Percentiles rank a stretch among this genome's conserved stretches.
Conservation (phyloP, 2,888 invertebrate genomes). For the Apoderus coryli region DNA sequence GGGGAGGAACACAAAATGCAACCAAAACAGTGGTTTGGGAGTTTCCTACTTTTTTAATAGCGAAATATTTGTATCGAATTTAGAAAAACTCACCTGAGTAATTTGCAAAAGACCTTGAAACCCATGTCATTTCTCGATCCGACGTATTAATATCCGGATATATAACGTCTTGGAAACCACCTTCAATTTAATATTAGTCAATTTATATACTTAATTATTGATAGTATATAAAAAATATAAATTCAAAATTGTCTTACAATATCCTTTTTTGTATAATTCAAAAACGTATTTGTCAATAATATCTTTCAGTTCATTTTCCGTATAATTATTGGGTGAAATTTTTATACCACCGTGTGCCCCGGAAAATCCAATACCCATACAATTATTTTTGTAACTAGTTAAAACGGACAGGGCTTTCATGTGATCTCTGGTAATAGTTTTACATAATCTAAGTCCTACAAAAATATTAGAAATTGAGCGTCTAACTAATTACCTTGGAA, state of each 20-base stretch:
- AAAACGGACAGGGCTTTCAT: conserved; percentile 27
- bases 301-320: conserved; percentile 22
- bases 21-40: too few relatives aligned
- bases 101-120: conserved; percentile 16
- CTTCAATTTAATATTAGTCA: conserved; percentile 12
- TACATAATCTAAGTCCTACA: conserved; percentile 25
- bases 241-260: conserved; percentile 11
- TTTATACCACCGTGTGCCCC: conserved; percentile 29
- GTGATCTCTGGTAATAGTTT: conserved; percentile 24
- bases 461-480: too few relatives aligned
- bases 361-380: conserved; percentile 25
- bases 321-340: conserved; percentile 23
- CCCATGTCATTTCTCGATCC: conserved; percentile 25
- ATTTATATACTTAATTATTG: too few relatives aligned
- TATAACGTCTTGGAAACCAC: conserved; percentile 22
- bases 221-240: too few relatives aligned
- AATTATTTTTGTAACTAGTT: conserved; percentile 26
- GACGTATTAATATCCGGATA: conserved; percentile 27
- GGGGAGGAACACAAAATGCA: too few relatives aligned
- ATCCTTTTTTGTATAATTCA: conserved; percentile 22
- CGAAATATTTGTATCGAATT: too few relatives aligned
- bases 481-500: too few relatives aligned
- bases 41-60: too few relatives aligned
- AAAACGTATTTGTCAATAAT: conserved; percentile 22
- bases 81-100: conserved; percentile 15